These are phyloP conservation scores for Lasius platythorax DNA, from an alignment of 2,888 invertebrate genomes.

Conservation along the genomic window DNA sequence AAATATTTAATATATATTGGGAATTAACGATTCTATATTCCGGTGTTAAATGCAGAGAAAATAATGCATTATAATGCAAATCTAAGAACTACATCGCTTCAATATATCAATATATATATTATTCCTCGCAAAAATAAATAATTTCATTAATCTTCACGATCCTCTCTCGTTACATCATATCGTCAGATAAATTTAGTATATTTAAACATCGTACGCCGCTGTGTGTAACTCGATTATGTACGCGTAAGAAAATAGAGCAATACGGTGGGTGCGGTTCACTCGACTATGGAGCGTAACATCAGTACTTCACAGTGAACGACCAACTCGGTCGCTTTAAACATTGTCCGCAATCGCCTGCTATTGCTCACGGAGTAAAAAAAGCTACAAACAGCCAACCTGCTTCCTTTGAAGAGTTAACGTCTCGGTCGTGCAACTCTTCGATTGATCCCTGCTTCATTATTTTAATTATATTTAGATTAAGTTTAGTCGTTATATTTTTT, in stretches of 20 bases:
- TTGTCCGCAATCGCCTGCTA: conserved; percentile 56
- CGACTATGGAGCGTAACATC: conserved; percentile 72
- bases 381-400: conserved; percentile 20
- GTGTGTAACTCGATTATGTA: conserved; percentile 66
- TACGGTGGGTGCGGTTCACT: conserved; percentile 71
- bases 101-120: conserved; percentile 1
- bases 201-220: conserved; percentile 35
- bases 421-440: conserved; percentile 20
- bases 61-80: not conserved
- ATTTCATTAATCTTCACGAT: not conserved
- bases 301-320: conserved; percentile 73
- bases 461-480: not conserved
- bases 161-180: not conserved
- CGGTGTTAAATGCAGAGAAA: not conserved
- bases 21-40: not conserved
- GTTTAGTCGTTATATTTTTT: conserved; percentile 12
- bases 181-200: conserved; percentile 21
- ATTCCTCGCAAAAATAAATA: not conserved
- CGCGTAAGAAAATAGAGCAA: conserved; percentile 75
- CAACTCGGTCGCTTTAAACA: conserved; percentile 75
- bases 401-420: conserved; percentile 52
- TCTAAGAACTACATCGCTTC: not conserved
- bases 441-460: conserved; percentile 31
- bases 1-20: not conserved
- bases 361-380: conserved; percentile 59